phyloP scores from a whole-genome alignment of 2,797 vertebrate species.

The Micropoecilia bifurca region DNA sequence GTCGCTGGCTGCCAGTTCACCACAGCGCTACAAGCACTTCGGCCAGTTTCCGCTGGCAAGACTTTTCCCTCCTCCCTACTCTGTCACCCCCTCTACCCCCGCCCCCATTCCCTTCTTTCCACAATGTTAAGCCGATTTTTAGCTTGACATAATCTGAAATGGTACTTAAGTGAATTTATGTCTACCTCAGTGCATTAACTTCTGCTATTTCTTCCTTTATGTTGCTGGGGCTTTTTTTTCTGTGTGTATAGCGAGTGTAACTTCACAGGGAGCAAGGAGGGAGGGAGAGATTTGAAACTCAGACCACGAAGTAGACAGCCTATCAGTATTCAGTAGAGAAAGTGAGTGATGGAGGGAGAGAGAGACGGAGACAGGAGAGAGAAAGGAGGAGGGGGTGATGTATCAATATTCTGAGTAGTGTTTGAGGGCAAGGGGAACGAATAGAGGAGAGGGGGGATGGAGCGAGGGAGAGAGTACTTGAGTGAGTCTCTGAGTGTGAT shows the following conservation, averaged over 20 bases:
- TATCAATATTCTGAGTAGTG: slow-evolving; percentile 90
- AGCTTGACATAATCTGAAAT: slow-evolving; percentile 84
- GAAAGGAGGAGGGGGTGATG: slow-evolving; percentile 79
- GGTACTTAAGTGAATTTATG: slow-evolving; percentile 86
- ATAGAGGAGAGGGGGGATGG: slow-evolving; percentile 73
- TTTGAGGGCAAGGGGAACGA: slow-evolving; percentile 88
- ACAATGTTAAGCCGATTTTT: slow-evolving; percentile 80
- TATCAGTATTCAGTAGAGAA: slow-evolving; percentile 89
- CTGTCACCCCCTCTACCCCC: slow-evolving; percentile 17
- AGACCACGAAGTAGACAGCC: slow-evolving; percentile 87
- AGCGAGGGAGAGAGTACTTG: slow-evolving; percentile 71
- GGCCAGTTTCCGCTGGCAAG: slow-evolving; percentile 74
- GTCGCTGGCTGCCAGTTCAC: slow-evolving; percentile 70
- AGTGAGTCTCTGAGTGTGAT: slow-evolving; percentile 80
- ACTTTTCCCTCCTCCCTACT: slow-evolving; percentile 38
- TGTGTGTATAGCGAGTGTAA: slow-evolving; percentile 45
- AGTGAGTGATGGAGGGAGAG: slow-evolving; percentile 86
- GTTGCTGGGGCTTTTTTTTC: slow-evolving; percentile 55
- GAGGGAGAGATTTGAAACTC: slow-evolving; percentile 84
- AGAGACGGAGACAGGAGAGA: slow-evolving; percentile 56
- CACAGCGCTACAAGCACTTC: slow-evolving; percentile 52
- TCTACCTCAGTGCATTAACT: slow-evolving; percentile 84
- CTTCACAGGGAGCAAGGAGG: slow-evolving; percentile 55
- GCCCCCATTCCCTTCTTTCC: slow-evolving; percentile 39
- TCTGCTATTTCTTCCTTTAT: slow-evolving; percentile 81